Evolutionary conservation across 1,140 invertebrate genomes (phyloP), one percentile per base, ranked within the genome.

Genomic region (Aporrectodea caliginosa): DNA sequence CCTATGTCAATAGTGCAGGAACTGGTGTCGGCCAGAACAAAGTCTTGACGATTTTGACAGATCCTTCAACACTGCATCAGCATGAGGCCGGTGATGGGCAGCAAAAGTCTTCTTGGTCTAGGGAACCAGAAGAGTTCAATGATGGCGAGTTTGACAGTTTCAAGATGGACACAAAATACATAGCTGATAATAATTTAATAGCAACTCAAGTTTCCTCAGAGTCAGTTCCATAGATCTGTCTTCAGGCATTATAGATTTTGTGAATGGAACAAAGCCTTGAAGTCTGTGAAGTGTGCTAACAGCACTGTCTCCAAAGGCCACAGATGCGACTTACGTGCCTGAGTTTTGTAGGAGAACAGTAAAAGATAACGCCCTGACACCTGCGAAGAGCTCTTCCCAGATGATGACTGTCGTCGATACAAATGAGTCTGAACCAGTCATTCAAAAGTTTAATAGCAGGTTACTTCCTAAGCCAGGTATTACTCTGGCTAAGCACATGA

Each of bases 211-310:
- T 58, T 58, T 22, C 43, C 22, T 6, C 43, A 12, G 43, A 12
- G 6, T 58, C 43, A 22, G 6, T 58, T 58, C 43, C 43, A 58
- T 58, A 58, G 75, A 76, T 27, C 29, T 76, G 27, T 35, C 16
- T 35, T 27, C 33, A n/a, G 12, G 35, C 85, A 27, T 88, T 85
- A 78, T 71, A 86, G 86, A 82, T 80, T 88, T 87, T 79, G 81
- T 88, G 29, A 83, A 86, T 77, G 87, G 87, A 31, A 85, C 86
- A 69, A 88, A 87, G 78, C 84, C 84, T 35, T 86, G 87, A 79
- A 88, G 86, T 16, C 80, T 88, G 77, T 86, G 85, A 80, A 84
- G 86, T 14, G 85, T 77, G 43, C 43, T 22, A 84, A 82, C 72
- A 82, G 84, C 78, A 82, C 84, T 30, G 80, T 87, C 70, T 81